These are phyloP conservation scores for Lathronympha strigana DNA, from an alignment of 2,888 invertebrate genomes.

Conservation along the genomic window DNA sequence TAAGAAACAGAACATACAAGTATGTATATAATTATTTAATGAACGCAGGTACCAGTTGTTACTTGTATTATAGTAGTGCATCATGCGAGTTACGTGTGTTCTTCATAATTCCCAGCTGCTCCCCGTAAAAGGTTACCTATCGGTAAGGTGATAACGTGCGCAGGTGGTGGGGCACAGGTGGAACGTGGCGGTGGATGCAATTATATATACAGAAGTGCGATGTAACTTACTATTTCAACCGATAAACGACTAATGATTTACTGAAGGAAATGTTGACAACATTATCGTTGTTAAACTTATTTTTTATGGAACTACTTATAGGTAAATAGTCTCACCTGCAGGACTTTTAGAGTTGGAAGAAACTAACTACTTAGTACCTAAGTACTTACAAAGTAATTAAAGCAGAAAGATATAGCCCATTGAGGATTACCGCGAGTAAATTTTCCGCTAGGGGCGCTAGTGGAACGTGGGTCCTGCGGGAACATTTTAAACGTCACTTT, in stretches of 20 bases:
- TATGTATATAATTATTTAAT: conserved; percentile 13
- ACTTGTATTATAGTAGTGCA: conserved; percentile 15
- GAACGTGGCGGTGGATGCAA: conserved; percentile 10
- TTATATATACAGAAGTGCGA: neutral
- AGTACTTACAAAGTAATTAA: no score
- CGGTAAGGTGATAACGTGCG: conserved; percentile 50
- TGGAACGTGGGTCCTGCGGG: no score
- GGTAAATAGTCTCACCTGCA: no score
- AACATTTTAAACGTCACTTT: no score
- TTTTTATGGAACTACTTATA: no score
- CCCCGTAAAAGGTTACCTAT: conserved; percentile 50
- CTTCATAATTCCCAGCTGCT: conserved; percentile 33
- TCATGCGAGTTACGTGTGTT: conserved; percentile 15
- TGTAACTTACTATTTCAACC: neutral
- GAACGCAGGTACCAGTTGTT: neutral
- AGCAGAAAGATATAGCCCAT: no score
- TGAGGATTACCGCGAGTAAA: no score
- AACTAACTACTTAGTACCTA: no score
- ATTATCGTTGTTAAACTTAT: no score
- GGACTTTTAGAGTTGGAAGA: no score
- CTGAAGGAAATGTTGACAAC: neutral
- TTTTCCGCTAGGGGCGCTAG: no score
- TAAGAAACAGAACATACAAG: neutral
- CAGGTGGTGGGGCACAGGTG: conserved; percentile 50
- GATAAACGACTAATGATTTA: neutral